A percentile compares a stretch with the other conserved stretches of the same genome.
These are phyloP conservation scores for Trichoplax adhaerens DNA, from an alignment of 37 sponge, comb jelly and placozoan genomes.

Conservation along the genomic window DNA sequence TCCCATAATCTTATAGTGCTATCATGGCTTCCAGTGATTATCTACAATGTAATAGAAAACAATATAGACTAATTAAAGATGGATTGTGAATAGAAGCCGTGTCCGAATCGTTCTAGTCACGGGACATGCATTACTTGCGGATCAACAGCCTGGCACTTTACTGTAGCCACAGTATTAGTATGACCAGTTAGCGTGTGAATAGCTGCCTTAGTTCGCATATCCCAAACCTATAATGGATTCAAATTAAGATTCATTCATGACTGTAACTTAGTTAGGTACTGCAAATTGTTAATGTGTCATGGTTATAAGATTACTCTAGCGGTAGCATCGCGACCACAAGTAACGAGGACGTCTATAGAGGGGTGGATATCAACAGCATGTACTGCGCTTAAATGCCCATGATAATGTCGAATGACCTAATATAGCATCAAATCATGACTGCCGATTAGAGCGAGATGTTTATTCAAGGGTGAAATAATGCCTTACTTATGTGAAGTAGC, in stretches of 20 bases:
- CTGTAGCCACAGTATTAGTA: slow-evolving; percentile 85
- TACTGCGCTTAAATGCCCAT: slow-evolving; percentile 95
- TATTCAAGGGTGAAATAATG: background rate
- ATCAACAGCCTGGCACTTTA: slow-evolving; percentile 69
- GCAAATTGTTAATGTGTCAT: too few species aligned
- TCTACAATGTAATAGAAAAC: slow-evolving; percentile 17
- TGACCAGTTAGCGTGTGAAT: slow-evolving; percentile 91
- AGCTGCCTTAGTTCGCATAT: slow-evolving; percentile 95
- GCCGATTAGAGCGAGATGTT: background rate
- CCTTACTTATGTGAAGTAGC: background rate
- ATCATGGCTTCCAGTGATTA: slow-evolving; percentile 94
- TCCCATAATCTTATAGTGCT: slow-evolving; percentile 91
- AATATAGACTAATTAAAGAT: background rate
- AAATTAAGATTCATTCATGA: too few species aligned
- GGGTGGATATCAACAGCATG: slow-evolving; percentile 79
- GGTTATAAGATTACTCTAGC: slow-evolving; percentile 38
- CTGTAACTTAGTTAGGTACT: too few species aligned
- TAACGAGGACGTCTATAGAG: slow-evolving; percentile 76
- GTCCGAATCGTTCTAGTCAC: too few species aligned
- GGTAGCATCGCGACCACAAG: slow-evolving; percentile 78
- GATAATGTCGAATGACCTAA: slow-evolving; percentile 91
- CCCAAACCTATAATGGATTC: slow-evolving; percentile 54
- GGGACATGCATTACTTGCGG: slow-evolving; percentile 58
- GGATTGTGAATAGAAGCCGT: too few species aligned
- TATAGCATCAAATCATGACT: background rate